Percentiles rank a stretch among this genome's conserved stretches.
Evolutionary conservation across 2,113 vertebrate species (phyloP).

Genomic region (Micromys minutus): DNA sequence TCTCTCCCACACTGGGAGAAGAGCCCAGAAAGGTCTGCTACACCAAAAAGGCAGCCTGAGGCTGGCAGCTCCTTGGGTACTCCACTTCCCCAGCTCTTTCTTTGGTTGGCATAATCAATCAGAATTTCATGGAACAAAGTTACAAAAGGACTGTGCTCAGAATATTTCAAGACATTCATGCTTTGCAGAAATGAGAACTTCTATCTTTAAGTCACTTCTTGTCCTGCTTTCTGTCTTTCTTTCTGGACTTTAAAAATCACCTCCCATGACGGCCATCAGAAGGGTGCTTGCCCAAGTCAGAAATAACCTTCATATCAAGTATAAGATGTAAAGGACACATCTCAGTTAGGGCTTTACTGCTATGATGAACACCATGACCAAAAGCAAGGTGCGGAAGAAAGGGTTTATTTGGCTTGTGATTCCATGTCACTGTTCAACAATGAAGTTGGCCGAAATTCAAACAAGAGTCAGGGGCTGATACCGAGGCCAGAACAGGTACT

Average conservation of each 20-base stretch:
- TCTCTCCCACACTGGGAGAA: background rate
- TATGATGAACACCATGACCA: background rate
- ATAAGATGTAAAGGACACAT: background rate
- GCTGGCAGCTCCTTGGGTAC: background rate
- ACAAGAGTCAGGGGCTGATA: background rate
- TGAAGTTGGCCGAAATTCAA: background rate
- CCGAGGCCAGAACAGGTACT: background rate
- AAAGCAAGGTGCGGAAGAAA: background rate
- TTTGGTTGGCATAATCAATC: background rate
- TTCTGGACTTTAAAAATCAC: constrained; percentile 36
- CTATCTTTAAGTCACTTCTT: background rate
- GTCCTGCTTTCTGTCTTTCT: background rate
- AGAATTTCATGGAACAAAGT: background rate
- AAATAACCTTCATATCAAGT: background rate
- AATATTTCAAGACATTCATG: constrained; percentile 7
- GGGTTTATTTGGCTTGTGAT: background rate
- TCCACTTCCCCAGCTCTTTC: background rate
- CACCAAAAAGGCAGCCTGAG: background rate
- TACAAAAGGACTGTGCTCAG: background rate
- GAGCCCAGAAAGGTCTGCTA: background rate
- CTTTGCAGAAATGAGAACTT: background rate
- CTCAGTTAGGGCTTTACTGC: background rate
- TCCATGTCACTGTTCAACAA: background rate
- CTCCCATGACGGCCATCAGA: background rate
- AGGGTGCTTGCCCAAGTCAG: background rate